Percentiles rank a stretch among this genome's conserved stretches.
These are phyloP conservation scores for Chaenodraco wilsoni DNA, from an alignment of 2,797 vertebrate species.

Conservation along the genomic window DNA sequence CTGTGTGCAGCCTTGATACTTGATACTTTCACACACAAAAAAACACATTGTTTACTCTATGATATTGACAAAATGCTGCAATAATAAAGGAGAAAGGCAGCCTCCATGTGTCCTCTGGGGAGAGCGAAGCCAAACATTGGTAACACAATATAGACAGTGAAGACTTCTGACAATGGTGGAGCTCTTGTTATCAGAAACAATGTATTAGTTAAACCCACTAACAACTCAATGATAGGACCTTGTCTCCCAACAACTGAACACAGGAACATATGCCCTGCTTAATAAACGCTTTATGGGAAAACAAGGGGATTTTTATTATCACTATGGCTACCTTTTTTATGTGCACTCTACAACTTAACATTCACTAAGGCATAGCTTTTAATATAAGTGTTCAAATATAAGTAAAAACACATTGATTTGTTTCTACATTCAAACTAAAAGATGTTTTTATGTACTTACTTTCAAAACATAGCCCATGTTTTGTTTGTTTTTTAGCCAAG, in stretches of 20 bases:
- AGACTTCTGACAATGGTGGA: conserved; percentile 17
- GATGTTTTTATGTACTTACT: not conserved
- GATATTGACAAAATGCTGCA: conserved; percentile 29
- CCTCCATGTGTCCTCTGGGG: conserved; percentile 16
- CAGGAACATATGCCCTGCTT: conserved; percentile 17
- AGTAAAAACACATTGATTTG: not conserved
- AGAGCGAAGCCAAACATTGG: conserved; percentile 29
- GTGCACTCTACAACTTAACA: conserved; percentile 9
- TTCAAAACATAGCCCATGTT: not conserved
- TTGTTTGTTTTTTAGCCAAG: not conserved
- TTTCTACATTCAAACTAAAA: conserved; percentile 9
- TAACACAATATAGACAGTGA: conserved; percentile 31
- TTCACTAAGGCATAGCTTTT: conserved; percentile 1
- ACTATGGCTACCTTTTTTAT: not conserved
- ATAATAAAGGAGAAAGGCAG: conserved; percentile 9
- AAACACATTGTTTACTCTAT: conserved; percentile 9
- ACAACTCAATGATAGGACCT: conserved; percentile 23
- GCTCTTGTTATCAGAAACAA: conserved; percentile 29
- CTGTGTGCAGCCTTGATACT: conserved; percentile 5
- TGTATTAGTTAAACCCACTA: conserved; percentile 33
- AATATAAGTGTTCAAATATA: not conserved
- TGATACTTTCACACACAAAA: conserved; percentile 4
- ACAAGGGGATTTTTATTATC: not conserved
- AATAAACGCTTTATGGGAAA: not conserved
- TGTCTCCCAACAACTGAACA: conserved; percentile 12